Evolutionary conservation across 2,113 vertebrate species (phyloP), one percentile per base, ranked within the genome.

Genomic region (Strix uralensis): DNA sequence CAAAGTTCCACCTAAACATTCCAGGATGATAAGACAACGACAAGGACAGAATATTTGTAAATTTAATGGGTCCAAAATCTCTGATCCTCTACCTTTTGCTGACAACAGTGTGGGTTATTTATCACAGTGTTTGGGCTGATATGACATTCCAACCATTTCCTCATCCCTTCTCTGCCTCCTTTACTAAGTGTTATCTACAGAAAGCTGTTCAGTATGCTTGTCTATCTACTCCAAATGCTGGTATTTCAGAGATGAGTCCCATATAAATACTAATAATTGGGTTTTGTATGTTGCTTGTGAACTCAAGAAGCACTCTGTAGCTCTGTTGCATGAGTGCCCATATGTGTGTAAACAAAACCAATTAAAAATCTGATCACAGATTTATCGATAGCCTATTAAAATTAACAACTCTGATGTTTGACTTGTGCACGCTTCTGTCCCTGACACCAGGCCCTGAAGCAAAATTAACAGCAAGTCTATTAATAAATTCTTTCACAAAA

Each of bases 1-100:
- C n/a, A 40, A 57, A 75, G 57, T 13, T 61, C 32, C 1, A 0
- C 0, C 0, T 44, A 22, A 52, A 40, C 30, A 16, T 69, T 63
- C 54, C 34, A 14, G 11, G 52, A 62, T 18, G 27, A 80, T 38
- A 80, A 63, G 86, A 59, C 46, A 75, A 57, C 5, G 7, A 44
- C 30, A 75, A 79, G 46, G 46, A 80, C 38, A 54, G 30, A 71
- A 36, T 46, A 75, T 66, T 32, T 62, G 32, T 66, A 79, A 69
- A 81, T 66, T 16, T 51, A 74, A 63, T 13, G 23, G 22, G 26
- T 59, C 65, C n/a, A 69, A 44, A 93, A 59, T 29, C 62, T 46
- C 61, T 38, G 36, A 44, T 67, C 22, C 20, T 74, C 42, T 89
- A 62, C 42, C 30, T 89, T 70, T 95, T 75, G 30, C 47, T 55